Evolutionary conservation across 1,140 invertebrate species (phyloP).

Genomic region (Sminthurides bifidus): DNA sequence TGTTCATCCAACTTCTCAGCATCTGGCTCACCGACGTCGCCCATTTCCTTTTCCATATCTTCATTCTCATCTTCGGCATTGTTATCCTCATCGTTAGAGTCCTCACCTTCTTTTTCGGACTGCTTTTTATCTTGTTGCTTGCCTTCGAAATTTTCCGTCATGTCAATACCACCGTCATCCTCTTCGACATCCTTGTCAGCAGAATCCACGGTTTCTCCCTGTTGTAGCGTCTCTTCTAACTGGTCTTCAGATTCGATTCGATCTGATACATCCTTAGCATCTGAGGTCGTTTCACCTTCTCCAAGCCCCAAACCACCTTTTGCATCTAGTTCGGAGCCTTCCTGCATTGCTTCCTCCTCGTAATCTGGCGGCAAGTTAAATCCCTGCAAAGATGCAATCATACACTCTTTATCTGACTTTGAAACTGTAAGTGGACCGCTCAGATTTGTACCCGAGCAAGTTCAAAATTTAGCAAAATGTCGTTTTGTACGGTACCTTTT

Average conservation of each 20-base stretch:
- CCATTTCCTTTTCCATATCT: conserved; percentile 86
- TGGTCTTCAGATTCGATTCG: conserved; percentile 88
- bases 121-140: conserved; percentile 63
- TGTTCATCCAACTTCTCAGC: conserved; percentile 59
- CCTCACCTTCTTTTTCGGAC: conserved; percentile 52
- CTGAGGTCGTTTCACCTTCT: conserved; percentile 60
- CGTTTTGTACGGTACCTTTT: conserved; percentile 48
- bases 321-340: conserved; percentile 41
- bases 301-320: conserved; percentile 63
- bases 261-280: conserved; percentile 88
- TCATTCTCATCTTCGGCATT: conserved; percentile 52
- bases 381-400: conserved; percentile 48
- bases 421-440: neutral
- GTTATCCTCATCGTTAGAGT: conserved; percentile 45
- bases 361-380: conserved; percentile 82
- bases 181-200: conserved; percentile 61
- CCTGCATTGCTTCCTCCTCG: conserved; percentile 43
- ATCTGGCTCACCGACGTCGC: conserved; percentile 64
- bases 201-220: conserved; percentile 54
- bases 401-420: neutral
- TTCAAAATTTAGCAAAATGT: neutral
- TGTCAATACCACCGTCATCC: conserved; percentile 87
- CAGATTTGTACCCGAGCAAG: neutral
- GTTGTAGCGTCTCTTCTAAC: conserved; percentile 70
- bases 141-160: conserved; percentile 84